Conservation (phyloP, 2,797 vertebrate species). For the Chelon auratus region DNA sequence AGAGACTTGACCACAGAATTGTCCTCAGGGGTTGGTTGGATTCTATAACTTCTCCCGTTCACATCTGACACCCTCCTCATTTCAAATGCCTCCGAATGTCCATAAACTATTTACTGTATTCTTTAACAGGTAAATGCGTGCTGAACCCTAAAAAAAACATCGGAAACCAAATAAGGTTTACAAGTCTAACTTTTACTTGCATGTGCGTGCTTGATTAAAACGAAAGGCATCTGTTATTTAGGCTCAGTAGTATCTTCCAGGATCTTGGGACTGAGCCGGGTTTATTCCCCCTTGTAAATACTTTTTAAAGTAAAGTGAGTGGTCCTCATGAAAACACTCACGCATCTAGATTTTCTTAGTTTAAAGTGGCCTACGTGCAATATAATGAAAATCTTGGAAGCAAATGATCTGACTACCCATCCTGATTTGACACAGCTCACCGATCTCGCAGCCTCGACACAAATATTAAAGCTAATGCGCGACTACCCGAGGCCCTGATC, state of each 20-base stretch:
- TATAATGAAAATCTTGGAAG: conserved; percentile 7
- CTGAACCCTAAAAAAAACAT: too few relatives aligned
- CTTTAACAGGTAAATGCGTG: conserved; percentile 17
- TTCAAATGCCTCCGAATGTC: not conserved
- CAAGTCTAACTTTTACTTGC: too few relatives aligned
- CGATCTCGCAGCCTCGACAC: conserved; percentile 11
- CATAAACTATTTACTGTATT: not conserved
- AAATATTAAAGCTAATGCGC: conserved; percentile 33
- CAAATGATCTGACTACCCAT: conserved; percentile 10
- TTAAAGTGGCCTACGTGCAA: conserved; percentile 16
- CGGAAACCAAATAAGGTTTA: too few relatives aligned
- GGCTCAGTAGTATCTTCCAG: not conserved
- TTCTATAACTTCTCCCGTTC: conserved; percentile 32
- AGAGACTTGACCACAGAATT: conserved; percentile 44
- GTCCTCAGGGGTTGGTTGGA: conserved; percentile 40
- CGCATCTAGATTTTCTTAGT: not conserved
- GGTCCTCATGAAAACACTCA: conserved; percentile 12
- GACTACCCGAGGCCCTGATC: conserved; percentile 35
- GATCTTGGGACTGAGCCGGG: conserved; percentile 18
- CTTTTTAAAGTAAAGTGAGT: conserved; percentile 17
- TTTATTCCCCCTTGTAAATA: not conserved
- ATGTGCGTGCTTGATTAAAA: too few relatives aligned
- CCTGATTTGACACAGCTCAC: conserved; percentile 24
- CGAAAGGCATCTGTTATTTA: not conserved
- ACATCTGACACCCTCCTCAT: not conserved